These are phyloP conservation scores for Eublepharis macularius DNA, from an alignment of 2,113 vertebrate species.

Conservation along the genomic window DNA sequence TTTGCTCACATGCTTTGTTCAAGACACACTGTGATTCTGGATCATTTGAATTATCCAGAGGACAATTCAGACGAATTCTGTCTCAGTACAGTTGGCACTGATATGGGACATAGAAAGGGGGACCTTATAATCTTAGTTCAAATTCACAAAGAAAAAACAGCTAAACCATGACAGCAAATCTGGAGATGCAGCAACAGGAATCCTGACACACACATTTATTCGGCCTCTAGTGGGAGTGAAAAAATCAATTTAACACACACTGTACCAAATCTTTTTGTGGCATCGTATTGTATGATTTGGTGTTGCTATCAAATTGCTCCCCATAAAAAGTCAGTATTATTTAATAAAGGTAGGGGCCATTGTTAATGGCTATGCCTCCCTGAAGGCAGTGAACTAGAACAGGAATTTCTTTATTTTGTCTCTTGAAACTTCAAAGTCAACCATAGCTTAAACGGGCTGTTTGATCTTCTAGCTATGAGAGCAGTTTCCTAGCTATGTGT, in stretches of 20 bases:
- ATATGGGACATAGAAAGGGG: not conserved
- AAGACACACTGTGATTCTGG: not conserved
- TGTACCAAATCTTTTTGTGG: conserved; percentile 40
- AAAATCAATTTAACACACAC: conserved; percentile 47
- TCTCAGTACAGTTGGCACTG: not conserved
- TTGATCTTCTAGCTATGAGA: conserved; percentile 68
- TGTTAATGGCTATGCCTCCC: conserved; percentile 37
- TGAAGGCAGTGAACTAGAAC: conserved; percentile 42
- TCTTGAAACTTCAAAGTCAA: conserved; percentile 63
- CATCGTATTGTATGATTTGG: conserved; percentile 20
- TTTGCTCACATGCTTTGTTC: not conserved
- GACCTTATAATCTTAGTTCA: not conserved
- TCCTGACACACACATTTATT: conserved; percentile 54
- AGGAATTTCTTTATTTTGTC: conserved; percentile 53
- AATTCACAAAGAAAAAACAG: conserved; percentile 11
- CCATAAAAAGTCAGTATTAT: conserved; percentile 36
- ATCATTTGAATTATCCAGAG: not conserved
- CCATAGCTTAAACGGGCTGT: conserved; percentile 56
- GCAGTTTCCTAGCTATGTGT: conserved; percentile 61
- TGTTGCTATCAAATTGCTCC: conserved; percentile 19
- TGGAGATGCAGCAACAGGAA: conserved; percentile 33
- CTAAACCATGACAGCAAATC: conserved; percentile 18
- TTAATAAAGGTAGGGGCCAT: conserved; percentile 23
- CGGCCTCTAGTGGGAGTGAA: conserved; percentile 28
- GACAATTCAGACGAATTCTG: not conserved